Percentiles rank a stretch among this genome's conserved stretches.
phyloP scores from a whole-genome alignment of 2,113 vertebrate species.

The Erpornis zantholeuca region DNA sequence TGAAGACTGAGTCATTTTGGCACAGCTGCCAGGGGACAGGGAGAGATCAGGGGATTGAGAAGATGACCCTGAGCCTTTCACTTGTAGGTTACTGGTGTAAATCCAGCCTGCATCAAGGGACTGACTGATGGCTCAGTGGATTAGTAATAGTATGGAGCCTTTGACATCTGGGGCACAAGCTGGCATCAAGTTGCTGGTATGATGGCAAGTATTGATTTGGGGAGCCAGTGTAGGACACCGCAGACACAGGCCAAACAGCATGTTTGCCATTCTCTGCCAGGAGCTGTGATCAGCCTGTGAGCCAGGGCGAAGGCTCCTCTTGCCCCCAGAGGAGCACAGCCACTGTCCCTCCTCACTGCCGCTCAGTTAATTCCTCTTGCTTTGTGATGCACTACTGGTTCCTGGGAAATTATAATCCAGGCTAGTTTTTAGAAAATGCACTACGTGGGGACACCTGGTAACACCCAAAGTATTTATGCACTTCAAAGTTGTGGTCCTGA shows the following conservation, averaged over 20 bases:
- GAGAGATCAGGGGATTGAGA: background rate
- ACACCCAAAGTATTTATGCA: background rate
- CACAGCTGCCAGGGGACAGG: background rate
- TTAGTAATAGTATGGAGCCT: slow-evolving; percentile 10
- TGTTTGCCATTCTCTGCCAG: background rate
- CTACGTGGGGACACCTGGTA: background rate
- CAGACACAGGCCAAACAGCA: fast-evolving
- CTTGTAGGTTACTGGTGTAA: slow-evolving; percentile 31
- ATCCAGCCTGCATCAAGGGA: background rate
- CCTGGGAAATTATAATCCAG: background rate
- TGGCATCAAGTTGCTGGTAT: background rate
- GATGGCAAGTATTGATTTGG: fast-evolving
- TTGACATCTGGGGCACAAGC: background rate
- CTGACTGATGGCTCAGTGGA: background rate
- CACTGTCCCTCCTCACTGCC: background rate
- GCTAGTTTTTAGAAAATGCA: background rate
- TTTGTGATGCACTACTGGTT: background rate
- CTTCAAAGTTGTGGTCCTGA: background rate
- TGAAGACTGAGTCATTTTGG: background rate
- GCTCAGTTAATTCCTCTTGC: background rate
- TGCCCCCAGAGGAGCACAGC: background rate
- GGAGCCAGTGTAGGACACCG: background rate
- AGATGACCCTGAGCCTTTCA: background rate
- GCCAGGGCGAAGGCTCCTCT: background rate
- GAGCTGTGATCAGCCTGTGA: background rate